Evolutionary conservation across 1,140 invertebrate genomes (phyloP).

Genomic region (Drosophila lowei): DNA sequence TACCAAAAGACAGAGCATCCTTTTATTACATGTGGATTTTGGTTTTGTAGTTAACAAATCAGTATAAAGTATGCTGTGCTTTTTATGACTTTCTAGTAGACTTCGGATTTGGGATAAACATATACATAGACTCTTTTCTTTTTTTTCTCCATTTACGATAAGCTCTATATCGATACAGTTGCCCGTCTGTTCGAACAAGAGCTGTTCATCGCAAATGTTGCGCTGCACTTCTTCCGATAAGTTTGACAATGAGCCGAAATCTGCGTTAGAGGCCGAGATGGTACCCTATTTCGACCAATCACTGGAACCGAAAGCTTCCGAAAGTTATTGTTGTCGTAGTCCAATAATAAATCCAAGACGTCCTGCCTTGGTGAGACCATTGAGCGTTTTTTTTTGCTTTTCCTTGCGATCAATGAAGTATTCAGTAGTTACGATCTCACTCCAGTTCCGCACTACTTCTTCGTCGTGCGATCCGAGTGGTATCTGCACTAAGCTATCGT

Average conservation of each 20-base stretch:
- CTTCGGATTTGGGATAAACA: slow-evolving; percentile 74
- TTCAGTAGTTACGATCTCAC: slow-evolving; percentile 86
- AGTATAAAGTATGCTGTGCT: neutral
- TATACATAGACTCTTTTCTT: no score
- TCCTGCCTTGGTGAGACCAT: slow-evolving; percentile 16
- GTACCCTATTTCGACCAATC: slow-evolving; percentile 17
- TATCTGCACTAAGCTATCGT: neutral
- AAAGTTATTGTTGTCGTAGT: slow-evolving; percentile 37
- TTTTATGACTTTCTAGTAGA: slow-evolving; percentile 7
- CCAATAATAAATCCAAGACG: slow-evolving; percentile 31
- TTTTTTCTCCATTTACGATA: slow-evolving; percentile 64
- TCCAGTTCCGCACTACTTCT: slow-evolving; percentile 89
- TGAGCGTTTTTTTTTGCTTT: slow-evolving; percentile 39
- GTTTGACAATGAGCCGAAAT: slow-evolving; percentile 29
- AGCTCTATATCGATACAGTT: slow-evolving; percentile 55
- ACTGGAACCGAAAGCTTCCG: slow-evolving; percentile 64
- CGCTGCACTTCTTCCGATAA: slow-evolving; percentile 39
- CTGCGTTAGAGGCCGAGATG: neutral
- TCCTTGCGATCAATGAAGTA: slow-evolving; percentile 87
- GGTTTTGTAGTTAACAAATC: no score
- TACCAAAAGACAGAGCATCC: no score
- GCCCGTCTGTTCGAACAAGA: slow-evolving; percentile 47
- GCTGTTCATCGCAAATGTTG: slow-evolving; percentile 39
- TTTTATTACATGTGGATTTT: no score
- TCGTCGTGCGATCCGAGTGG: slow-evolving; percentile 83